Base-by-base conservation (phyloP, 2,888 invertebrate species). In the Eupithecia insigniata region DNA sequence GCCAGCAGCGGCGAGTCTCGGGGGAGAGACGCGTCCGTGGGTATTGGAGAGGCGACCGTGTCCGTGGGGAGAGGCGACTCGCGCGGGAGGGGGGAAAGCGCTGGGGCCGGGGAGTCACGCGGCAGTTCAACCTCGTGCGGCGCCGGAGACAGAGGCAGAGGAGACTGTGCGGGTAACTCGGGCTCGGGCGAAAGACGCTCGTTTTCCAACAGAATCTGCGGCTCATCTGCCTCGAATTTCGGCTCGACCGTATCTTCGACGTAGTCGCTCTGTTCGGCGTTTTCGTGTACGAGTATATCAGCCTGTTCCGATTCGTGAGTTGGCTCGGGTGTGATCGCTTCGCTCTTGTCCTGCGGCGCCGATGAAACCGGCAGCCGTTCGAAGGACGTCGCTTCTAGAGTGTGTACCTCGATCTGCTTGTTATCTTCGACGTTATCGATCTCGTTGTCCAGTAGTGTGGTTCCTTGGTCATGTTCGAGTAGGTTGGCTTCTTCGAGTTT, bases 301-400 rank as follows among this genome's bases (percentile, higher is more conserved):
- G 78, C 76, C 55, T 71, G 76, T 39, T 76, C 80, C 65, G 70
- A 81, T 80, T 71, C 80, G 76, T 79, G 73, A 10, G 74, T 73
- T 58, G 79, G 81, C 65, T 85, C 85, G 14, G 85, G 84, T 6
- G 85, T 81, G 67, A 78, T 73, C 77, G 58, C 82, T 66, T 81
- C 81, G 39, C 79, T 80, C 51, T 73, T 64, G 7, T 77, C 78
- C 4, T 83, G 81, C 10, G 84, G 82, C 64, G 62, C 72, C n/a
- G 78, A 75, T 2, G 77, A 76, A 7, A 51, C 26, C n/a, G 69
- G 66, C 58, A 76, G 58, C 46, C 72, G 74, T 22, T 75, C 78
- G 14, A 69, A 71, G 12, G 72, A 66, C 12, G 74, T 65, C 16
- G 66, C 70, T 55, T 75, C 75, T 8, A 73, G 65, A 18, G 64